Evolutionary conservation across 2,888 invertebrate genomes (phyloP).

Genomic region (Crossocerus cetratus): DNA sequence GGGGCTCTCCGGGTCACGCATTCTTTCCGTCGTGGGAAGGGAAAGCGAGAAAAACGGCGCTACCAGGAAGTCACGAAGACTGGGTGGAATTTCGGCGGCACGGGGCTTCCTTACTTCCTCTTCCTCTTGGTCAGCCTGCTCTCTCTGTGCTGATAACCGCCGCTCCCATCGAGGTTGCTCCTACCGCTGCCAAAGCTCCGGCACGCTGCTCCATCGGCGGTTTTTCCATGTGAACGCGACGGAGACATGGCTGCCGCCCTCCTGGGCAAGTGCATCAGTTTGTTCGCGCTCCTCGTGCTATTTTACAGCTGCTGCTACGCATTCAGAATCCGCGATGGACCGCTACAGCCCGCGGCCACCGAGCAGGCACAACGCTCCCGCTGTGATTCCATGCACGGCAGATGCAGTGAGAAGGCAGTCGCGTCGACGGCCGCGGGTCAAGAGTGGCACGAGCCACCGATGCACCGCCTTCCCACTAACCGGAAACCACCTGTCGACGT

Average conservation of each 20-base stretch:
- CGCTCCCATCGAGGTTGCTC: background rate
- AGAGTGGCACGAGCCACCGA: constrained; percentile 58
- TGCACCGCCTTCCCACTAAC: constrained; percentile 50
- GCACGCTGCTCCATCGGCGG: constrained; percentile 30
- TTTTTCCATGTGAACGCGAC: constrained; percentile 64
- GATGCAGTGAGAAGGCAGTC: constrained; percentile 56
- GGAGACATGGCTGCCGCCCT: constrained; percentile 70
- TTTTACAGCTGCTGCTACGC: constrained; percentile 65
- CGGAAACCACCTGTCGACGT: constrained; percentile 65
- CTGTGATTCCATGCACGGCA: constrained; percentile 54
- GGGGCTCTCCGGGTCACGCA: constrained; percentile 38
- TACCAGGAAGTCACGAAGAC: background rate
- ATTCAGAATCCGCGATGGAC: constrained; percentile 69
- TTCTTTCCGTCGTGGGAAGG: constrained; percentile 28
- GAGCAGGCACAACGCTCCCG: constrained; percentile 40
- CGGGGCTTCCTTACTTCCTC: background rate
- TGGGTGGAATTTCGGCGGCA: background rate
- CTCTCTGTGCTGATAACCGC: no score
- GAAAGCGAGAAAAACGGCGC: background rate
- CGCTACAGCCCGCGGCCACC: constrained; percentile 18
- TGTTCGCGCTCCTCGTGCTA: constrained; percentile 60
- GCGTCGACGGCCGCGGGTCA: constrained; percentile 32
- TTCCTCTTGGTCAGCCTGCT: background rate
- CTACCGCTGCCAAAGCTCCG: constrained; percentile 18
- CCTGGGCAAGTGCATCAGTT: constrained; percentile 66